phyloP scores from a whole-genome alignment of 2,797 vertebrate genomes.

The Myotis vivesi region DNA sequence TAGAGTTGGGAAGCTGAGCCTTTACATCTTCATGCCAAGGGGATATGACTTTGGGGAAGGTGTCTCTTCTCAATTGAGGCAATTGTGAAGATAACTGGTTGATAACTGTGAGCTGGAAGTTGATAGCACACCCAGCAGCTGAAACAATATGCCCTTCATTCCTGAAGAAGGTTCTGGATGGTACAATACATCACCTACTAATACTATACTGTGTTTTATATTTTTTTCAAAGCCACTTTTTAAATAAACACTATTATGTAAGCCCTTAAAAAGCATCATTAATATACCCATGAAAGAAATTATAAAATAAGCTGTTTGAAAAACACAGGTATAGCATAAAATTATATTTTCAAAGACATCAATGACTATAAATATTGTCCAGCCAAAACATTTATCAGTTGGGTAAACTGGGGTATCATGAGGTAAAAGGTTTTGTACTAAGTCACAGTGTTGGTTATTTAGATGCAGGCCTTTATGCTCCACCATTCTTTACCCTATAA shows the following conservation, averaged over 20 bases:
- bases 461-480: neutral
- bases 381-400: neutral
- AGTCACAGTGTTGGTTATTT: neutral
- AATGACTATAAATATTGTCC: neutral
- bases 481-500: neutral
- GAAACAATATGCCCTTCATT: neutral
- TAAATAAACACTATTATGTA: neutral
- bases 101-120: neutral
- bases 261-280: neutral
- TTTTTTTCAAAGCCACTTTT: neutral
- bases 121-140: neutral
- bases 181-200: neutral
- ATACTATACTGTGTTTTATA: neutral
- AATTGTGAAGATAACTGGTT: neutral
- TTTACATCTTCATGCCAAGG: neutral
- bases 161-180: neutral
- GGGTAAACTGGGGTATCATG: neutral
- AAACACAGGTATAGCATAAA: neutral
- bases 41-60: neutral
- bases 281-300: neutral
- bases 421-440: neutral
- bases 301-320: neutral
- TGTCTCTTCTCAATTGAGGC: neutral
- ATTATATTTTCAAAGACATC: neutral
- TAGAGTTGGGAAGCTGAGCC: neutral